Base-by-base conservation (phyloP, 2,113 vertebrate species). In the Mugil cephalus region DNA sequence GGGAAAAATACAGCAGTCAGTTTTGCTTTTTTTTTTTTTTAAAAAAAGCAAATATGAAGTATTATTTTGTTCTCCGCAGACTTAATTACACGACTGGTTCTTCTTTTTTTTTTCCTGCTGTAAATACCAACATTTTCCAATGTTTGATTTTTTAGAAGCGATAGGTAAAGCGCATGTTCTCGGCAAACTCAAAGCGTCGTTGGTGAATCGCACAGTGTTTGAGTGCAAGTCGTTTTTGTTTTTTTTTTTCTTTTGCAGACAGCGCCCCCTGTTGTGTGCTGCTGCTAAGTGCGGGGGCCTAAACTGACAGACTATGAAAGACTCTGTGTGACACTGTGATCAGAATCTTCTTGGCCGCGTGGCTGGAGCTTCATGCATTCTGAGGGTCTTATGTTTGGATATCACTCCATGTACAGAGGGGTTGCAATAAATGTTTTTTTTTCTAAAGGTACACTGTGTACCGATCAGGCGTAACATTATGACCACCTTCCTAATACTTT, bases 21-120 rank as follows among this genome's bases (percentile, higher is more conserved):
- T 66, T 17, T 73, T 74, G 59, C 54, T 48, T 59, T 59, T 46
- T 38, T 1, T 60, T 45, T 55, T 61, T 34, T 62, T 14, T n/a
- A n/a, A n/a, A n/a, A n/a, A 66, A 46, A 45, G 75, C 53, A 83
- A 83, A 69, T 58, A 85, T 88, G 79, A 90, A 90, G 89, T 91
- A 90, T 88, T 91, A 87, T 79, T 88, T 61, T 68, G 30, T 69
- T 65, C 40, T 46, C 18, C 19, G 14, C 40, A 55, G 19, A 36
- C 38, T 45, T 61, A 36, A 34, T 58, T 50, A 65, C 7, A 36
- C 11, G 52, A 14, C n/a, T 39, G 9, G 6, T 21, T 40, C 55
- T 30, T 30, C 24, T 5, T 30, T 34, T 10, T 38, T 36, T 36
- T 0, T 18, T 3, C 7, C 12, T 45, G 62, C 46, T 69, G 34